Evolutionary conservation across 2,888 invertebrate genomes (phyloP), one percentile per base, ranked within the genome.

Genomic region (Vesta saturnalis): DNA sequence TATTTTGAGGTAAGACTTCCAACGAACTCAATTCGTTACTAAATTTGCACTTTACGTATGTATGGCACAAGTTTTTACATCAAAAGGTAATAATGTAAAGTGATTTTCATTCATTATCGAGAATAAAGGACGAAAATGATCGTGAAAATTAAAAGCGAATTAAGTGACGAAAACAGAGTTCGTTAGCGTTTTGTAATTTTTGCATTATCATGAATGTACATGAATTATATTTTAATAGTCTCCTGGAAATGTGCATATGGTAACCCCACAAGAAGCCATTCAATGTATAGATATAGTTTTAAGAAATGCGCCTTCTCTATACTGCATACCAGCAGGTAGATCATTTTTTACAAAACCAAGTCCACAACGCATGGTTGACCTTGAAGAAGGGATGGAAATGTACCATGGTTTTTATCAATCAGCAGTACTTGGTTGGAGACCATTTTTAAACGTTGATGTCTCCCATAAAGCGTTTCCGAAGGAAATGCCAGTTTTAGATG

Each of bases 321-420:
- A 55, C 5, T 82, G 80, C 67, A 77, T 78, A 1, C 86, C 91
- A 81, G 91, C 92, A 43, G 94, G 94, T 0, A 88, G 94, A 8
- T 94, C 95, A 12, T 95, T 92, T 80, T 97, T 94, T 83, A 89
- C 89, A 22, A 84, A 75, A 75, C 1, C 75, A 6, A 12, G n/a
- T n/a, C n/a, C n/a, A n/a, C n/a, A 18, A 21, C 87, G 87, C 52
- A 84, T 86, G 54, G 18, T 49, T 72, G 86, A 87, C 78, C 85
- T 99, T 8, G 90, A 92, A 0, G 91, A 90, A 56, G 96, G 97
- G 0, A 86, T 95, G 77, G 95, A 97, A 82, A 90, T 97, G 79
- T 97, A 97, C 93, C 90, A 93, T 67, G 99, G 99, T 3, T 89
- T 96, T 79, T 99, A 94, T 85, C 97, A 97, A 83, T 94, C 95